These are phyloP conservation scores for Colostygia pectinataria DNA, from an alignment of 2,888 invertebrate species.

Conservation along the genomic window DNA sequence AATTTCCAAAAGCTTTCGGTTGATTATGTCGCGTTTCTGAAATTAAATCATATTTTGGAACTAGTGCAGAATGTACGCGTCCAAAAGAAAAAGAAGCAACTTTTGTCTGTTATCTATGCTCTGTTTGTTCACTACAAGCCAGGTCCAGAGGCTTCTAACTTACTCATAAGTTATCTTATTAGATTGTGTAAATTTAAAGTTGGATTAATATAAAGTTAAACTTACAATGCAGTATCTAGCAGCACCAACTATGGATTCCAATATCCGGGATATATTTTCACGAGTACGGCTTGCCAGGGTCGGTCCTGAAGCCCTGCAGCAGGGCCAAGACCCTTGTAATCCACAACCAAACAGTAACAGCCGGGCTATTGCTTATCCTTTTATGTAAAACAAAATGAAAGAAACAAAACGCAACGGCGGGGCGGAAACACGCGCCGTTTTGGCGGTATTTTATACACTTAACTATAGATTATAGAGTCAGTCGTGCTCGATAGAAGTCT, in stretches of 20 bases:
- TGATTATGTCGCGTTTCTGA: conserved; percentile 72
- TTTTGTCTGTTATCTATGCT: conserved; percentile 13
- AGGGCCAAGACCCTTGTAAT: conserved; percentile 60
- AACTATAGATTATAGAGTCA: conserved; percentile 46
- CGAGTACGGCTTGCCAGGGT: conserved; percentile 78
- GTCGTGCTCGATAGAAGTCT: conserved; percentile 36
- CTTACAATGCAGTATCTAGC: conserved; percentile 82
- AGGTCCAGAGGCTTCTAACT: background rate
- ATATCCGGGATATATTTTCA: conserved; percentile 78
- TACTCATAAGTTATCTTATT: too few relatives aligned
- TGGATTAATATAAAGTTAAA: conserved; percentile 42
- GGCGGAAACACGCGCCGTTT: conserved; percentile 70
- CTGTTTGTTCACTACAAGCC: background rate
- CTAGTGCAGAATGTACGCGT: conserved; percentile 53
- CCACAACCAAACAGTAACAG: conserved; percentile 60
- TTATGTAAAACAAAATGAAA: conserved; percentile 79
- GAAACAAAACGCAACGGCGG: conserved; percentile 78
- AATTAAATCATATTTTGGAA: conserved; percentile 73
- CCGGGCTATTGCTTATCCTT: conserved; percentile 76
- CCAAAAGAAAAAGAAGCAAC: conserved; percentile 41
- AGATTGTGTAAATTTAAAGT: too few relatives aligned
- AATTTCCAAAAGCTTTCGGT: conserved; percentile 72
- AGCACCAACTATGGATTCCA: conserved; percentile 79
- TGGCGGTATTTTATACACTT: conserved; percentile 64
- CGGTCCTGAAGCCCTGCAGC: conserved; percentile 55